Evolutionary conservation across 1,140 invertebrate genomes (phyloP).

Genomic region (Adoxophyes honmai): DNA sequence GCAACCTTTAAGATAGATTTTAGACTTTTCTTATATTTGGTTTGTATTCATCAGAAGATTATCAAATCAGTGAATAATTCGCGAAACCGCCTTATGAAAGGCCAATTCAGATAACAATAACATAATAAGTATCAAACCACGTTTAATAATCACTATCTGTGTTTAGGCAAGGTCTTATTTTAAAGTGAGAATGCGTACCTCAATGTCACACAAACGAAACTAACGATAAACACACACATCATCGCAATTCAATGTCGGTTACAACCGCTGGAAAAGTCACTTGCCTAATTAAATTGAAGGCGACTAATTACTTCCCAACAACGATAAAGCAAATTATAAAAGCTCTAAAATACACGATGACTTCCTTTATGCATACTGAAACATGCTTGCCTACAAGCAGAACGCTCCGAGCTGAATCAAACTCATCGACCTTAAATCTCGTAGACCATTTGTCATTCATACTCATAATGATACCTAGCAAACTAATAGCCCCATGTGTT

Average conservation of each 20-base stretch:
- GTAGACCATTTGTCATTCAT: conserved; percentile 2
- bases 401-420: neutral
- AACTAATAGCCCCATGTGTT: conserved; percentile 1
- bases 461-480: conserved; percentile 7
- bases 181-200: neutral
- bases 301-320: conserved; percentile 1
- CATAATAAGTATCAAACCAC: conserved; percentile 8
- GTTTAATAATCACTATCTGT: conserved; percentile 3
- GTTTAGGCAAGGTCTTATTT: neutral
- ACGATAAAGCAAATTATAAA: no score
- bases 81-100: neutral
- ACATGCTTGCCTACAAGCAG: no score
- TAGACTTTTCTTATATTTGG: no score
- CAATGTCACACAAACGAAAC: neutral
- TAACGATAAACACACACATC: conserved; percentile 5
- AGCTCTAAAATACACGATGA: no score
- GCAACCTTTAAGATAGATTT: no score
- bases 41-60: no score
- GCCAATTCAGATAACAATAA: neutral
- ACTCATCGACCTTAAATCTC: neutral
- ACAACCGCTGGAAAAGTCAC: neutral
- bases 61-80: neutral
- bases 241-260: neutral
- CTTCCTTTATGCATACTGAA: no score
- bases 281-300: conserved; percentile 2